Conservation (phyloP, 2,888 invertebrate species). For the Lepidocyrtinus sp. region DNA sequence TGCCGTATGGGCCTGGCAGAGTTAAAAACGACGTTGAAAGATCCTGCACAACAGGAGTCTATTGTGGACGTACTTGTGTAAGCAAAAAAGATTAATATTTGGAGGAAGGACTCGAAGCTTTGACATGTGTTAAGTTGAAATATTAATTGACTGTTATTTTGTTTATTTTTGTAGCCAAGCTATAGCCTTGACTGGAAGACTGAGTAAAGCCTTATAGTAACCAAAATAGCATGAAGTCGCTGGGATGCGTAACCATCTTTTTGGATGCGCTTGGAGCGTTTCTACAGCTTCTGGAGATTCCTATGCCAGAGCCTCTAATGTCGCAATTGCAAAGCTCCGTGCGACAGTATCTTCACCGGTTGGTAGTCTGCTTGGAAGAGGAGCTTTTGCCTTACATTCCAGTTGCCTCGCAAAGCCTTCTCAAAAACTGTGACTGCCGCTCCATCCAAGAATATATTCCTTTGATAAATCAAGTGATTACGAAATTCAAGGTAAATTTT, state of each 20-base stretch:
- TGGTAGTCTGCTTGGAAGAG: constrained; percentile 76
- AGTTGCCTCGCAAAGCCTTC: constrained; percentile 73
- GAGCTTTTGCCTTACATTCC: constrained; percentile 76
- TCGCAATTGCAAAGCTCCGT: constrained; percentile 73
- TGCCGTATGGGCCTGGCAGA: constrained; percentile 42
- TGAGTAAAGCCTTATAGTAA: constrained; percentile 77
- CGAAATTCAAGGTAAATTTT: constrained; percentile 75
- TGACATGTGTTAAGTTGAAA: too few relatives aligned
- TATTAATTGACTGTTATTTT: neutral
- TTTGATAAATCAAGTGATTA: constrained; percentile 76
- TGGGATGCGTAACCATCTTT: constrained; percentile 75
- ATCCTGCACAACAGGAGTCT: constrained; percentile 32
- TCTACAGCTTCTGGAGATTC: constrained; percentile 73
- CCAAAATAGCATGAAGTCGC: constrained; percentile 75
- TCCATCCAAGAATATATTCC: constrained; percentile 75
- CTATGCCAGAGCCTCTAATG: constrained; percentile 50
- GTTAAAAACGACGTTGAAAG: constrained; percentile 24
- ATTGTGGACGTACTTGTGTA: constrained; percentile 46
- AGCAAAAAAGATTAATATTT: constrained; percentile 6
- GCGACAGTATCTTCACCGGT: constrained; percentile 76
- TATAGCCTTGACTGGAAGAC: constrained; percentile 75
- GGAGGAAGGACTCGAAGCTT: too few relatives aligned
- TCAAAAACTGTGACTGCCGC: constrained; percentile 72
- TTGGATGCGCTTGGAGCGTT: constrained; percentile 75
- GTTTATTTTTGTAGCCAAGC: constrained; percentile 72